A percentile compares a stretch with the other conserved stretches of the same genome.
phyloP scores from a whole-genome alignment of 2,113 vertebrate species.

The Rhadina sibilatrix region DNA sequence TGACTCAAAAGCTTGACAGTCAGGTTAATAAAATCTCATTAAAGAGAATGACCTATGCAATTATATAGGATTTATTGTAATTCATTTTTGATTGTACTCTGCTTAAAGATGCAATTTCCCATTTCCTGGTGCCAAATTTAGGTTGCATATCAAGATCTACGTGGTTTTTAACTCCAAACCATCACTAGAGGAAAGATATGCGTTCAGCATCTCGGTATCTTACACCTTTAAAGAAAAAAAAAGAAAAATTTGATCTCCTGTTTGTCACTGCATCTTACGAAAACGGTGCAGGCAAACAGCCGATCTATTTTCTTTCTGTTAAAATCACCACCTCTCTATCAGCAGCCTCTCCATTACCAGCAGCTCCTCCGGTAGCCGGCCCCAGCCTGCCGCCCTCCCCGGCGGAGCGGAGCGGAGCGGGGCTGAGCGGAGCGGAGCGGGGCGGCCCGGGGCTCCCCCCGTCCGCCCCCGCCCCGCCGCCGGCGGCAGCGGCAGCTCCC shows the following conservation, averaged over 20 bases:
- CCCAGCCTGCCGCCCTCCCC: not conserved
- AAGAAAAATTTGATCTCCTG: not conserved
- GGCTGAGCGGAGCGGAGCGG: not conserved
- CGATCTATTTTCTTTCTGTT: constrained; percentile 35
- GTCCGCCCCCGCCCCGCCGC: not conserved
- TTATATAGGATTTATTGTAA: constrained; percentile 98
- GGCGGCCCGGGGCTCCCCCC: not conserved
- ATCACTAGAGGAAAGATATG: constrained; percentile 67
- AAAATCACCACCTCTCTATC: constrained; percentile 13
- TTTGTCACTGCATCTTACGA: constrained; percentile 30
- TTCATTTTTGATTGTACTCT: constrained; percentile 88
- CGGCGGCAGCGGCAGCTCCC: not conserved
- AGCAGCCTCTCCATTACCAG: not conserved
- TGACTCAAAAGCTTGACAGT: constrained; percentile 87
- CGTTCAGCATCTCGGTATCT: constrained; percentile 64
- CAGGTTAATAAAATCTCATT: constrained; percentile 99
- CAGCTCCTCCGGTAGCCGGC: not conserved
- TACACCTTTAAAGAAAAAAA: constrained; percentile 54
- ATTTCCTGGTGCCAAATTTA: constrained; percentile 86
- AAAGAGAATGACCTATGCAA: constrained; percentile 95
- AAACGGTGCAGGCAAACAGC: constrained; percentile 16
- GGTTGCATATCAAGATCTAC: constrained; percentile 82
- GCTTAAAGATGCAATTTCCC: constrained; percentile 89
- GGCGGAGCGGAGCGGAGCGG: not conserved
- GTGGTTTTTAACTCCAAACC: constrained; percentile 78